phyloP scores from a whole-genome alignment of 1,140 invertebrate species.

The Rhyacophila brunnea region DNA sequence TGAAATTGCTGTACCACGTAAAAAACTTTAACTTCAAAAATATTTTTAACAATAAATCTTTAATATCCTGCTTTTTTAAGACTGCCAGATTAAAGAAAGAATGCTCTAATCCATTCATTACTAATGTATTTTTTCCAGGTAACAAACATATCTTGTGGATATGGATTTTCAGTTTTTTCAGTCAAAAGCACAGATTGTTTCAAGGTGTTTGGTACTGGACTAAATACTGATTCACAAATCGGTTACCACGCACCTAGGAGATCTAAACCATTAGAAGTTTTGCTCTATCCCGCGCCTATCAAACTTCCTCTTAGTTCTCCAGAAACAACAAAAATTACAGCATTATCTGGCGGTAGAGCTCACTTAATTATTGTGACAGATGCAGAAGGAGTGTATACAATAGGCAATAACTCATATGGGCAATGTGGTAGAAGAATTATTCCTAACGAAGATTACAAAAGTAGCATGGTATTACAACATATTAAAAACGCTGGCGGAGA shows the following conservation, averaged over 20 bases:
- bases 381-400: conserved; percentile 74
- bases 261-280: conserved; percentile 67
- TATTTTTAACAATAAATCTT: too few species aligned
- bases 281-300: conserved; percentile 77
- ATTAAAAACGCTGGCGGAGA: conserved; percentile 64
- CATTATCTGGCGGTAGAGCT: conserved; percentile 80
- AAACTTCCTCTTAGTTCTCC: conserved; percentile 64
- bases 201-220: conserved; percentile 83
- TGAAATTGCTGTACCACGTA: too few species aligned
- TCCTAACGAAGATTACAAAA: conserved; percentile 71
- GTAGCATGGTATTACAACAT: conserved; percentile 64
- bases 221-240: conserved; percentile 92
- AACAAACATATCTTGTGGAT: conserved; percentile 76
- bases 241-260: conserved; percentile 67
- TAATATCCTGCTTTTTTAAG: too few species aligned
- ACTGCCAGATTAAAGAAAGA: too few species aligned
- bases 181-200: conserved; percentile 63
- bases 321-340: conserved; percentile 52
- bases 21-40: too few species aligned
- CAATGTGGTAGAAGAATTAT: conserved; percentile 89
- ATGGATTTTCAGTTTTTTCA: conserved; percentile 87
- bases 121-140: conserved; percentile 53
- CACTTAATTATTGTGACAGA: conserved; percentile 81
- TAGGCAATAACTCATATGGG: conserved; percentile 93
- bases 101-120: too few species aligned